phyloP scores from a whole-genome alignment of 2,888 invertebrate genomes.

The Epirrhoe alternata region DNA sequence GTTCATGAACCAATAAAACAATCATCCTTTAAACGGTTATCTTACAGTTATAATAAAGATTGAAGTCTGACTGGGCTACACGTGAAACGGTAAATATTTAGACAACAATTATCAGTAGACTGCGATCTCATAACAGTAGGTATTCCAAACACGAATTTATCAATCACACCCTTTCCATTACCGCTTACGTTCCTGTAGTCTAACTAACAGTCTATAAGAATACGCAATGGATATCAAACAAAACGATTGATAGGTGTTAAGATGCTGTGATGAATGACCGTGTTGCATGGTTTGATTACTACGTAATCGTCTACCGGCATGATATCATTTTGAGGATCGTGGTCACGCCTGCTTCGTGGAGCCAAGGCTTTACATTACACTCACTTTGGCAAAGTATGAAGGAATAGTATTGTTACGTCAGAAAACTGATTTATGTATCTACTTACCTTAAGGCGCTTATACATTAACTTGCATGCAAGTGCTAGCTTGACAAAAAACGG shows the following conservation, averaged over 20 bases:
- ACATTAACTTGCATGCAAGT: neutral
- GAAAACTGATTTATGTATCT: neutral
- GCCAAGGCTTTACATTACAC: constrained; percentile 56
- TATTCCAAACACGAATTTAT: constrained; percentile 42
- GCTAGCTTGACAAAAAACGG: neutral
- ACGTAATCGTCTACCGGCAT: constrained; percentile 74
- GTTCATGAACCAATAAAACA: constrained; percentile 28
- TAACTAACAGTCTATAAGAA: constrained; percentile 12
- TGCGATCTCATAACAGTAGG: constrained; percentile 64
- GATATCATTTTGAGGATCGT: constrained; percentile 77
- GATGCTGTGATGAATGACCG: constrained; percentile 42
- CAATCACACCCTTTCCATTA: constrained; percentile 45
- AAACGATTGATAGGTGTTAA: constrained; percentile 35
- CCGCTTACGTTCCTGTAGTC: constrained; percentile 35
- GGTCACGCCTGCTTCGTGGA: constrained; percentile 66
- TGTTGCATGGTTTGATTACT: constrained; percentile 70
- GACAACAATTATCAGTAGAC: constrained; percentile 78
- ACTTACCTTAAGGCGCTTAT: neutral
- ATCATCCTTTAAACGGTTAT: constrained; percentile 27
- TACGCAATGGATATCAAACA: constrained; percentile 52
- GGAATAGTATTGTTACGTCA: neutral
- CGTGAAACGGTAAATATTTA: constrained; percentile 76
- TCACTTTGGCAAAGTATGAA: constrained; percentile 52
- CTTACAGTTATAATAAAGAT: constrained; percentile 43
- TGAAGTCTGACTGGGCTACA: constrained; percentile 60